phyloP scores from a whole-genome alignment of 2,113 vertebrate genomes.

The Gopherus flavomarginatus region DNA sequence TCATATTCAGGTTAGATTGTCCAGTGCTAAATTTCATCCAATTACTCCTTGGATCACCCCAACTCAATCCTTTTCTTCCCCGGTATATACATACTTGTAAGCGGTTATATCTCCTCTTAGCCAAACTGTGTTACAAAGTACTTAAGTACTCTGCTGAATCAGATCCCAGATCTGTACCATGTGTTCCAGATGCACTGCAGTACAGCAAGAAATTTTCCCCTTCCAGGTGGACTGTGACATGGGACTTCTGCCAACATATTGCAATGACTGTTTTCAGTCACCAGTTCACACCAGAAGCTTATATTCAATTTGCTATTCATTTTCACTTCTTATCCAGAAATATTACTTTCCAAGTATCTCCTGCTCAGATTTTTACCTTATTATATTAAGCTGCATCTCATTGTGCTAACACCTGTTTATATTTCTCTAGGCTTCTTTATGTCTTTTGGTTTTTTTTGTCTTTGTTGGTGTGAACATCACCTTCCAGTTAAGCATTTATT shows the following conservation, averaged over 20 bases:
- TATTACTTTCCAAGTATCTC: background rate
- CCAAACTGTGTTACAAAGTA: background rate
- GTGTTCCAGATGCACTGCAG: background rate
- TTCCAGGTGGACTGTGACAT: background rate
- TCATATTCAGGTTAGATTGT: rapidly evolving
- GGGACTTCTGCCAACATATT: background rate
- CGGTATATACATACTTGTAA: background rate
- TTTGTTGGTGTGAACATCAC: background rate
- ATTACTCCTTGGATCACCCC: background rate
- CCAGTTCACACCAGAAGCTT: background rate
- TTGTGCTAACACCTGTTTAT: background rate
- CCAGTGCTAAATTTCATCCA: background rate
- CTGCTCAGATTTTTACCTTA: background rate
- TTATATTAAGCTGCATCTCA: background rate
- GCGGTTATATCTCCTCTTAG: background rate
- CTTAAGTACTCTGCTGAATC: background rate
- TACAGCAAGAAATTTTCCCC: background rate
- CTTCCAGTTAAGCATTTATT: background rate
- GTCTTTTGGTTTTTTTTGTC: background rate
- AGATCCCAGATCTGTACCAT: background rate
- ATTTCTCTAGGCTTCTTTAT: background rate
- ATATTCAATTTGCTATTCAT: background rate
- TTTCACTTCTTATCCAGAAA: background rate
- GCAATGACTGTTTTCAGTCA: background rate
- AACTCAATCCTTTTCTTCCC: background rate